Conservation (phyloP, 1,140 invertebrate species). For the Drosophila aff. region DNA sequence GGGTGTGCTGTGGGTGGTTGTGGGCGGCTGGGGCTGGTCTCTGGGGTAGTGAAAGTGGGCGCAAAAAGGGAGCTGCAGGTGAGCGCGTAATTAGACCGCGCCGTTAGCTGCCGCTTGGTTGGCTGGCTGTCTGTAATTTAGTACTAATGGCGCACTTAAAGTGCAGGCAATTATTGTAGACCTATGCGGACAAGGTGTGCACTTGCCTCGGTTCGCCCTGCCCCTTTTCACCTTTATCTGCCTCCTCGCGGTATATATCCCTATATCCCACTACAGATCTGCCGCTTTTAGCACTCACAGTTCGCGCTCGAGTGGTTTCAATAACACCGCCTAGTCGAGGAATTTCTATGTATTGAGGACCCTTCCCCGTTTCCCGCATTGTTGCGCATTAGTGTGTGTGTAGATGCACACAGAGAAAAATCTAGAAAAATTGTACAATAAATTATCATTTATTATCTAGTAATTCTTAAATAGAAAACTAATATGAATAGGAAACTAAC, state of each 20-base stretch:
- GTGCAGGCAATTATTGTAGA: slow-evolving; percentile 80
- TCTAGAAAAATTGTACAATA: too few species aligned
- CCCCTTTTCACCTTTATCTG: background rate
- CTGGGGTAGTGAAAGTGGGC: slow-evolving; percentile 3
- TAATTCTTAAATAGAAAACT: background rate
- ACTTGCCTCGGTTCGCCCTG: background rate
- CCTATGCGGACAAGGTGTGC: slow-evolving; percentile 56
- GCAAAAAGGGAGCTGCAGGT: slow-evolving; percentile 52
- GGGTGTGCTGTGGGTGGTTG: background rate
- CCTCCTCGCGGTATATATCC: slow-evolving; percentile 16
- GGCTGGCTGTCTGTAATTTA: slow-evolving; percentile 75
- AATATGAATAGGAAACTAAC: background rate
- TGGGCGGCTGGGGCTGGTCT: slow-evolving; percentile 10
- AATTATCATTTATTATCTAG: too few species aligned
- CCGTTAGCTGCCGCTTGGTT: slow-evolving; percentile 66
- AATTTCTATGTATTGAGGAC: slow-evolving; percentile 39
- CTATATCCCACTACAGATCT: slow-evolving; percentile 33
- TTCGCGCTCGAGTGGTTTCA: slow-evolving; percentile 61
- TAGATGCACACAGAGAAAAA: background rate
- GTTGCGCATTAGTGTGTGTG: slow-evolving; percentile 1
- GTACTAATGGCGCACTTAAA: slow-evolving; percentile 81
- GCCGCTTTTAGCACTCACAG: slow-evolving; percentile 44
- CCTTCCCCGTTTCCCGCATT: background rate
- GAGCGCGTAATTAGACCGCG: slow-evolving; percentile 78
- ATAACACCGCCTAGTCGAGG: slow-evolving; percentile 43